These are phyloP conservation scores for Athalia cordata DNA, from an alignment of 2,888 invertebrate genomes.

Conservation along the genomic window DNA sequence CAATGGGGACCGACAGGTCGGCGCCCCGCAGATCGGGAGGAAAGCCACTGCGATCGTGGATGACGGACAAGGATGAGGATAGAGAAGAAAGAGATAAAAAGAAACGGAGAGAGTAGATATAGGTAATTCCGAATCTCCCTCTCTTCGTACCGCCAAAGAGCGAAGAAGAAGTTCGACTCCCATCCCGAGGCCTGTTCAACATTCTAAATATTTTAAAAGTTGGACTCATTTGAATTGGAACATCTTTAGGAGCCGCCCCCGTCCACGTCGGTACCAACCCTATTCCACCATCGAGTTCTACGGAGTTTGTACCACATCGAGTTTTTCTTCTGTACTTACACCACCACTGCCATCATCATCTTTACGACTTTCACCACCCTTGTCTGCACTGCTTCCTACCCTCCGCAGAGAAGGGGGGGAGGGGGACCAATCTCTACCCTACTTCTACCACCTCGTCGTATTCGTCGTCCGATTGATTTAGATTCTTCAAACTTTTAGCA, in stretches of 20 bases:
- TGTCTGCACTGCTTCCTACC: conserved; percentile 26
- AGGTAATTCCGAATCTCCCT: conserved; percentile 35
- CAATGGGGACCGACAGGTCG: conserved; percentile 21
- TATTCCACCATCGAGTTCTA: conserved; percentile 33
- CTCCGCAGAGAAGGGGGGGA: not conserved
- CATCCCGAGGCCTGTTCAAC: conserved; percentile 49
- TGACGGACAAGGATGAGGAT: conserved; percentile 6
- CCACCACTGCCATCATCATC: conserved; percentile 3
- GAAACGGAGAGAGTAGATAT: conserved; percentile 47
- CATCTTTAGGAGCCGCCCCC: conserved; percentile 54
- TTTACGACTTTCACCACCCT: not conserved
- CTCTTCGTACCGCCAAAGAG: conserved; percentile 48
- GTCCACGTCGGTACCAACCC: conserved; percentile 37
- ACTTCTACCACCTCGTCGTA: conserved; percentile 2
- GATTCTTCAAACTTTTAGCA: conserved; percentile 59
- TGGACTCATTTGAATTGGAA: conserved; percentile 65
- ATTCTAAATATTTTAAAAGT: conserved; percentile 65
- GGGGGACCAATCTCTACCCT: not conserved
- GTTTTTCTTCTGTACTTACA: conserved; percentile 24
- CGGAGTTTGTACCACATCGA: conserved; percentile 16
- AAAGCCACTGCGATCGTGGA: not conserved
- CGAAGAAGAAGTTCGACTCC: conserved; percentile 32
- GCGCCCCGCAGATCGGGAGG: not conserved
- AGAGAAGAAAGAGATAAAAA: not conserved
- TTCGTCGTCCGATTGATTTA: conserved; percentile 61